Base-by-base conservation (phyloP, 2,888 invertebrate genomes). In the Onthophagus sagittarius region DNA sequence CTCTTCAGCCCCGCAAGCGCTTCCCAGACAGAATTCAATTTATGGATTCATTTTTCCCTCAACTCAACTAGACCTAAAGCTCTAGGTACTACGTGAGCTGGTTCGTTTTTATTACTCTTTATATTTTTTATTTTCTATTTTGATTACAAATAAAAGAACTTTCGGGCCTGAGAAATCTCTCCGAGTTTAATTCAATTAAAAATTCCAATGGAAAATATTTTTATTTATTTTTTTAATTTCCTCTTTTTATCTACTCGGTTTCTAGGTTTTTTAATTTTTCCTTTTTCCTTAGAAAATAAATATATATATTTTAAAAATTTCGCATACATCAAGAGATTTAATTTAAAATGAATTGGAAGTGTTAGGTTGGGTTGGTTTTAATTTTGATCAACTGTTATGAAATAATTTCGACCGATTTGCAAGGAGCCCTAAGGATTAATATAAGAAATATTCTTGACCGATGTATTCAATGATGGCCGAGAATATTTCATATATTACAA, bases 1-100 rank as follows among this genome's bases (percentile, higher is more conserved):
- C 67, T 23, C 64, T 67, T 67, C 31, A 9, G 67, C 67, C 64
- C 62, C 63, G 63, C 63, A 14, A 15, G 31, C 32, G 67, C 67
- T 32, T 64, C 15, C 67, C 32, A 67, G 62, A 73, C 72, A 75
- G 75, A 75, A 75, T 75, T 75, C 71, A 75, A 75, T 75, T 75
- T 75, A 69, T 72, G 72, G 69, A 75, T 75, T 75, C 69, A 73
- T 73, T 53, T 53, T 53, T 53, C 39, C 39, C 39, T 53, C 39
- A 11, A 11, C 39, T 53, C 23, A 23, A 53, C 39, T 53, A 53
- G 39, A 7, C 39, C 23, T 23, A 23, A 3, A 23, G 23, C 23
- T 23, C 23, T 23, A 23, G 39, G 39, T 53, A 53, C 7, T 9
- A 53, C 39, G 39, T 53, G 39, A 53, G 39, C 1, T 53, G 39